Conservation (phyloP, 2,113 vertebrate species). For the Bos javanicus region DNA sequence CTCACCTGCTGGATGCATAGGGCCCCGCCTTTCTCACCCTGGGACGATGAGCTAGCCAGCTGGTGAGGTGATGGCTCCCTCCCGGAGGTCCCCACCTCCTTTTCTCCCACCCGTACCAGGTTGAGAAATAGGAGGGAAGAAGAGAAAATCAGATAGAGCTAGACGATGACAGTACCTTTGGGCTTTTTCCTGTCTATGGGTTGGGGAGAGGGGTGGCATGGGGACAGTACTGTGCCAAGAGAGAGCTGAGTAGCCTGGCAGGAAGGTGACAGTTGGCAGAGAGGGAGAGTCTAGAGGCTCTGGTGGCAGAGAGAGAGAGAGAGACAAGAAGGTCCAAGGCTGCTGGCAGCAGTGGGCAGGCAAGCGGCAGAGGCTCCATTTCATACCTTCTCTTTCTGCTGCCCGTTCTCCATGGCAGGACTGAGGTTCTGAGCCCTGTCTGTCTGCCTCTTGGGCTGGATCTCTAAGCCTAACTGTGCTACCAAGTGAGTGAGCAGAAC, state of each 20-base stretch:
- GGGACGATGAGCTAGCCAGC: neutral
- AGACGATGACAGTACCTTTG: neutral
- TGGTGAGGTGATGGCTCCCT: neutral
- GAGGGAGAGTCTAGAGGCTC: neutral
- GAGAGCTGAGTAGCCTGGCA: slow-evolving; percentile 13
- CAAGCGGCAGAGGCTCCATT: slow-evolving; percentile 27
- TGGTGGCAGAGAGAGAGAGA: neutral
- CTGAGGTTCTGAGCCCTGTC: slow-evolving; percentile 75
- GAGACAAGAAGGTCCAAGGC: neutral
- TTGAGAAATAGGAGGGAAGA: slow-evolving; percentile 1
- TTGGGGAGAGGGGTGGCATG: accelerated
- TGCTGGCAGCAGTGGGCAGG: neutral
- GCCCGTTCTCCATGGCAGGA: slow-evolving; percentile 78
- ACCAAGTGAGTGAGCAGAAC: slow-evolving; percentile 61
- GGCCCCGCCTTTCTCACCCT: neutral
- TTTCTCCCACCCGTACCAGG: neutral
- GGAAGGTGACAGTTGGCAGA: neutral
- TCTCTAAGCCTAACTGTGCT: slow-evolving; percentile 81
- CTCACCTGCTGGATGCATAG: neutral
- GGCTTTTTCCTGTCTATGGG: neutral
- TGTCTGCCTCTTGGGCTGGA: slow-evolving; percentile 73
- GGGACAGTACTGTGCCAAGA: neutral
- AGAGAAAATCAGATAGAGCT: neutral
- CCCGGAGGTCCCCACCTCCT: neutral
- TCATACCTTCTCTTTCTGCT: slow-evolving; percentile 79